Percentiles rank a stretch among this genome's conserved stretches.
Evolutionary conservation across 1,140 invertebrate genomes (phyloP).

Genomic region (Paraescarpia echinospica): DNA sequence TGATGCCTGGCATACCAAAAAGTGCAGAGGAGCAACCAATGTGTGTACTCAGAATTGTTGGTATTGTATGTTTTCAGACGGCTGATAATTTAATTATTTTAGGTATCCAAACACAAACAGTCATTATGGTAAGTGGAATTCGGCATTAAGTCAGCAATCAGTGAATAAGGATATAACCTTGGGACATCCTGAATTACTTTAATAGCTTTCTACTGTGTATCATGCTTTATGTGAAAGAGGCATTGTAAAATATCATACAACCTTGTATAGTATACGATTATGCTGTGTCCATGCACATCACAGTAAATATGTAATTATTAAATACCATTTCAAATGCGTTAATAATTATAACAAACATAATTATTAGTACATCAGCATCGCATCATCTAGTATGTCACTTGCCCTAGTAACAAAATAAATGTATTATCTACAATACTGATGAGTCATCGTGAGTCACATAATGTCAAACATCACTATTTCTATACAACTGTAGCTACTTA

Average conservation of each 20-base stretch:
- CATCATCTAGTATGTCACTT: background rate
- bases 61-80: no score
- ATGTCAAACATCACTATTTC: background rate
- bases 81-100: no score
- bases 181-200: background rate
- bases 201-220: background rate
- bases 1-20: no score
- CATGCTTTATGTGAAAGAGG: no score
- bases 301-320: background rate
- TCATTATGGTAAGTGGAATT: no score
- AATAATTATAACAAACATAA: background rate
- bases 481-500: background rate
- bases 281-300: background rate
- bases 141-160: background rate
- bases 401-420: conserved; percentile 15
- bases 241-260: background rate
- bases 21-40: no score
- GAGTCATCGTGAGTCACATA: background rate
- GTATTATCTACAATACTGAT: background rate
- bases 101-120: no score
- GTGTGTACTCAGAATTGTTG: no score
- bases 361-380: background rate
- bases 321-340: background rate
- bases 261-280: background rate
- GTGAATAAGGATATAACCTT: background rate